Evolutionary conservation across 1,140 invertebrate species (phyloP).

Genomic region (Charaxes varanes): DNA sequence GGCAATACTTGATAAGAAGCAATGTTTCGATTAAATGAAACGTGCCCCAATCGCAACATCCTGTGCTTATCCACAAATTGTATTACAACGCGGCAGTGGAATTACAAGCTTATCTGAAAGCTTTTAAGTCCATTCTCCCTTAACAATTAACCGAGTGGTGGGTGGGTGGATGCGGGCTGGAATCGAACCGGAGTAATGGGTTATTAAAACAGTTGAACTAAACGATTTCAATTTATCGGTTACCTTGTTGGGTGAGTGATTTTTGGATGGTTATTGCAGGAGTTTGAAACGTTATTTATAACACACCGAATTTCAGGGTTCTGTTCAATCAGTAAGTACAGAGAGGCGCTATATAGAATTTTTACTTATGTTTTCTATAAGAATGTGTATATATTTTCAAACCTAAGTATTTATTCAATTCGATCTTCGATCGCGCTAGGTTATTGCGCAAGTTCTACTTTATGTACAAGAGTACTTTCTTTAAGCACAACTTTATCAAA

Average conservation of each 20-base stretch:
- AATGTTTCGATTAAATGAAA: constrained; percentile 7
- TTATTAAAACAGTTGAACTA: constrained; percentile 8
- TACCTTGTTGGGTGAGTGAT: neutral
- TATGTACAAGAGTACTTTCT: no score
- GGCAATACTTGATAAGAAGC: constrained; percentile 2
- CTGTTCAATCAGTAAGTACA: no score
- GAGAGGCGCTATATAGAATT: no score
- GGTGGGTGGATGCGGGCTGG: constrained; percentile 4
- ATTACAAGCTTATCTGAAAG: neutral
- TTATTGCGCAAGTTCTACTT: no score
- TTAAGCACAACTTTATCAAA: no score
- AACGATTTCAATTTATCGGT: constrained; percentile 5
- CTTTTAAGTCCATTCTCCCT: neutral
- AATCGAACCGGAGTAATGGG: constrained; percentile 7
- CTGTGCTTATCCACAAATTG: constrained; percentile 8
- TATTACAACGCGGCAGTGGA: neutral
- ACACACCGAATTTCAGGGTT: no score
- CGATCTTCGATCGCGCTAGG: no score
- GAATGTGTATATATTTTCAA: no score
- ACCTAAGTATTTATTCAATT: no score
- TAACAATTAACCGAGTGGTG: neutral
- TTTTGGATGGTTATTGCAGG: no score
- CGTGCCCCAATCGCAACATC: constrained; percentile 1
- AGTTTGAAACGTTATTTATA: no score
- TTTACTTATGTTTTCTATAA: no score